Conservation (phyloP, 1,140 invertebrate species). For the Pogonomyrmex barbatus region DNA sequence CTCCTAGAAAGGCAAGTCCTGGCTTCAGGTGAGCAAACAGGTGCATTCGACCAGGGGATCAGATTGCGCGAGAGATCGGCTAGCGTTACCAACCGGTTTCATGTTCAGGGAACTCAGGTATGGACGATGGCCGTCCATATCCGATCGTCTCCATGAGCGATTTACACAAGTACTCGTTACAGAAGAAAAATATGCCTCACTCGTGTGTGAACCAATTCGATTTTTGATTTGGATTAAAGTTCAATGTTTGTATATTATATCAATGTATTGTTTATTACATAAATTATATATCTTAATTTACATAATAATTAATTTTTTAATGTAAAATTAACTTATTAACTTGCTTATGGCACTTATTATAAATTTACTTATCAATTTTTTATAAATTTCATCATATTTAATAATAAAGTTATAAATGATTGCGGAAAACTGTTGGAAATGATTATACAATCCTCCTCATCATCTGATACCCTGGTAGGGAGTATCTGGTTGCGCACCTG, state of each 20-base stretch:
- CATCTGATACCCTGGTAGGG: slow-evolving; percentile 76
- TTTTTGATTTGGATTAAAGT: background rate
- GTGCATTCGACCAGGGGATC: slow-evolving; percentile 80
- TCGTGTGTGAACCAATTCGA: too few relatives aligned
- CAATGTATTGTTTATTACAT: background rate
- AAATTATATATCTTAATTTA: background rate
- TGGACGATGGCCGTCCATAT: slow-evolving; percentile 10
- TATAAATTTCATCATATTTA: background rate
- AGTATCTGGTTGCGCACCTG: slow-evolving; percentile 81
- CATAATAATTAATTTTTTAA: background rate
- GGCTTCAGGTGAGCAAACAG: slow-evolving; percentile 82
- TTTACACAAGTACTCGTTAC: background rate
- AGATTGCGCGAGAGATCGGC: slow-evolving; percentile 76
- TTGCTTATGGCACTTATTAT: background rate
- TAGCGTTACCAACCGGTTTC: slow-evolving; percentile 72
- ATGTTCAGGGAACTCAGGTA: slow-evolving; percentile 44
- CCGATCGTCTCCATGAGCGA: slow-evolving; percentile 8
- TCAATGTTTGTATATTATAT: background rate
- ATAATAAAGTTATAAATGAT: slow-evolving; percentile 8
- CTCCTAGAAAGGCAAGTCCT: slow-evolving; percentile 71
- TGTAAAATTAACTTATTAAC: slow-evolving; percentile 5
- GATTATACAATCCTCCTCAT: slow-evolving; percentile 50
- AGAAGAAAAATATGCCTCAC: background rate
- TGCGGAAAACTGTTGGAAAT: slow-evolving; percentile 55
- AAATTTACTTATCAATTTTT: background rate